Evolutionary conservation across 1,140 invertebrate genomes (phyloP).

Genomic region (Atta colombica): DNA sequence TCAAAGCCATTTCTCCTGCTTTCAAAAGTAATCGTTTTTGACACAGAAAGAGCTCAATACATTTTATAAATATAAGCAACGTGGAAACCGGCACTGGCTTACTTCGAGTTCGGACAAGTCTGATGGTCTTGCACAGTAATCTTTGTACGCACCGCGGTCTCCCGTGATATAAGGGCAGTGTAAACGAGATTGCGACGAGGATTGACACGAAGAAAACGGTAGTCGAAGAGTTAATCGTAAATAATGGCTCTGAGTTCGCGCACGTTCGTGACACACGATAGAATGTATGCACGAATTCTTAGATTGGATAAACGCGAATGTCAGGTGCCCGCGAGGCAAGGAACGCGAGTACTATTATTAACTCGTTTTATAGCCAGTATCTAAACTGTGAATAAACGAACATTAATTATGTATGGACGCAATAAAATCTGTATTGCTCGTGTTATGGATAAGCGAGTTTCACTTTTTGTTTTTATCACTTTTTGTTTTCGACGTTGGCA

Average conservation of each 20-base stretch:
- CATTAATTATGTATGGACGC: slow-evolving; percentile 48
- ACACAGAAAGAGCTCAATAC: background rate
- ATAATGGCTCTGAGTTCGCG: slow-evolving; percentile 47
- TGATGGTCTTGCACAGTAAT: background rate
- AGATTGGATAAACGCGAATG: slow-evolving; percentile 65
- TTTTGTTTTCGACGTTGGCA: background rate
- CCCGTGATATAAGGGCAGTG: background rate
- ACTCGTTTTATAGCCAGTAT: slow-evolving; percentile 53
- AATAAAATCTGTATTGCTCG: slow-evolving; percentile 35
- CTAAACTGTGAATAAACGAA: slow-evolving; percentile 62
- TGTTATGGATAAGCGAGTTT: slow-evolving; percentile 22
- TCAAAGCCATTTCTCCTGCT: background rate
- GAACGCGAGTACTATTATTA: slow-evolving; percentile 53
- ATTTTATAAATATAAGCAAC: slow-evolving; percentile 4
- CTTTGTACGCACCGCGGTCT: slow-evolving; percentile 23
- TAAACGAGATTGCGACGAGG: slow-evolving; percentile 27
- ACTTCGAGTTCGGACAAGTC: slow-evolving; percentile 15
- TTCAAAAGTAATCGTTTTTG: slow-evolving; percentile 8
- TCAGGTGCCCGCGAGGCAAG: slow-evolving; percentile 43
- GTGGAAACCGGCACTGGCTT: background rate
- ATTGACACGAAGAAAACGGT: slow-evolving; percentile 51
- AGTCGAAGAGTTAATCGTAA: slow-evolving; percentile 61
- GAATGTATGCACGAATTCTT: slow-evolving; percentile 64
- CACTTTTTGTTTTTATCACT: slow-evolving; percentile 20
- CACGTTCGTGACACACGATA: slow-evolving; percentile 63